phyloP scores from a whole-genome alignment of 2,888 invertebrate species.

The Noctua comes region DNA sequence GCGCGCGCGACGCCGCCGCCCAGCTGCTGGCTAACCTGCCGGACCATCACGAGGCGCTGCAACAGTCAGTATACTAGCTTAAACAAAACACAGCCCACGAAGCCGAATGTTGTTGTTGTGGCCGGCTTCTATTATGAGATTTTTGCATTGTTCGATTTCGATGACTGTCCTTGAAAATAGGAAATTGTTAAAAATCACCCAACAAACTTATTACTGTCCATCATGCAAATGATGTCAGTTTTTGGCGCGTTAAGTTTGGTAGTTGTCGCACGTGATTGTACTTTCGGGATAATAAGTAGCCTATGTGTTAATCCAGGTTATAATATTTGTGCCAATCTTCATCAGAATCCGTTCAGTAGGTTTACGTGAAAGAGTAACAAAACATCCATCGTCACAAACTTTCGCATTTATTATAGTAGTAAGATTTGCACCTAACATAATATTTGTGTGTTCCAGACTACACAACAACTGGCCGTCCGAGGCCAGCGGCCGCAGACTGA shows the following conservation, averaged over 20 bases:
- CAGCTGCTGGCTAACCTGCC: slow-evolving; percentile 67
- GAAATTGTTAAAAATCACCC: neutral
- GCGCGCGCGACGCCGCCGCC: slow-evolving; percentile 61
- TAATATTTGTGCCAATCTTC: too few species aligned
- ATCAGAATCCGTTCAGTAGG: too few species aligned
- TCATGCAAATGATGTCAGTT: neutral
- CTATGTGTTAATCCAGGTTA: too few species aligned
- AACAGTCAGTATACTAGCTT: slow-evolving; percentile 69
- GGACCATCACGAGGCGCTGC: slow-evolving; percentile 68
- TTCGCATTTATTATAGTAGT: neutral
- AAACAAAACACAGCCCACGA: neutral
- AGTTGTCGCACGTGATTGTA: too few species aligned
- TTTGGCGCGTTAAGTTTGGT: too few species aligned
- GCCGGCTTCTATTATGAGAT: too few species aligned
- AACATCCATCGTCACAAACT: too few species aligned
- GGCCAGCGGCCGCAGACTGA: slow-evolving; percentile 67
- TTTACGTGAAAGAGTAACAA: too few species aligned
- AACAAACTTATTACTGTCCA: neutral
- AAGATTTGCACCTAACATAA: neutral
- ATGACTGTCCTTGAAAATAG: neutral
- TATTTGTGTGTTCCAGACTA: slow-evolving; percentile 64
- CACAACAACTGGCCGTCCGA: slow-evolving; percentile 73
- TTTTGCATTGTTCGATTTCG: neutral
- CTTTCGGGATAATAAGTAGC: too few species aligned
- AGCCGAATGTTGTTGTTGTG: neutral